phyloP scores from a whole-genome alignment of 2,888 invertebrate species.

The Orthosia gracilis region DNA sequence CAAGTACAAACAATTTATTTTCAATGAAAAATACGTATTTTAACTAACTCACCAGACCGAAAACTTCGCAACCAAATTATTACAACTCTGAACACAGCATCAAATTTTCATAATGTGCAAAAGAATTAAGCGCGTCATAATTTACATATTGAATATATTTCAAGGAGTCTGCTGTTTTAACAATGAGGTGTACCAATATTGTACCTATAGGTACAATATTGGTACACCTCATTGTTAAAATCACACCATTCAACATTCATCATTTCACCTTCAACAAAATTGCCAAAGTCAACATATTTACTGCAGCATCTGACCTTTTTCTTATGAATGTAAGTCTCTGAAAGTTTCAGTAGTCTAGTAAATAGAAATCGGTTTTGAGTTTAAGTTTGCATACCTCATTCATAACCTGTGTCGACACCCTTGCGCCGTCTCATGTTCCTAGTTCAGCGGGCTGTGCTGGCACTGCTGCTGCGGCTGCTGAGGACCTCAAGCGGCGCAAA shows the following conservation, averaged over 20 bases:
- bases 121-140: conserved; percentile 29
- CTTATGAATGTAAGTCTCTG: too few relatives aligned
- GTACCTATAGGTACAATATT: too few relatives aligned
- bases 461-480: too few relatives aligned
- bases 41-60: conserved; percentile 7
- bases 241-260: too few relatives aligned
- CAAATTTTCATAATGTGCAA: conserved; percentile 41
- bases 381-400: too few relatives aligned
- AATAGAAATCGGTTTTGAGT: too few relatives aligned
- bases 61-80: conserved; percentile 24
- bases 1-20: not conserved
- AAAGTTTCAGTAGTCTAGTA: too few relatives aligned
- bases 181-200: not conserved
- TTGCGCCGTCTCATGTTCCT: too few relatives aligned
- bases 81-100: conserved; percentile 22
- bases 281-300: not conserved
- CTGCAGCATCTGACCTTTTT: not conserved
- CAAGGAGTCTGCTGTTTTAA: conserved; percentile 22
- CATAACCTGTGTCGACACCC: too few relatives aligned
- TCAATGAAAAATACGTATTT: conserved; percentile 2
- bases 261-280: not conserved
- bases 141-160: conserved; percentile 50
- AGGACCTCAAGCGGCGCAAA: too few relatives aligned
- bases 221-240: too few relatives aligned
- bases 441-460: too few relatives aligned